phyloP scores from a whole-genome alignment of 23 tunicate genomes.

The Oikopleura albicans region DNA sequence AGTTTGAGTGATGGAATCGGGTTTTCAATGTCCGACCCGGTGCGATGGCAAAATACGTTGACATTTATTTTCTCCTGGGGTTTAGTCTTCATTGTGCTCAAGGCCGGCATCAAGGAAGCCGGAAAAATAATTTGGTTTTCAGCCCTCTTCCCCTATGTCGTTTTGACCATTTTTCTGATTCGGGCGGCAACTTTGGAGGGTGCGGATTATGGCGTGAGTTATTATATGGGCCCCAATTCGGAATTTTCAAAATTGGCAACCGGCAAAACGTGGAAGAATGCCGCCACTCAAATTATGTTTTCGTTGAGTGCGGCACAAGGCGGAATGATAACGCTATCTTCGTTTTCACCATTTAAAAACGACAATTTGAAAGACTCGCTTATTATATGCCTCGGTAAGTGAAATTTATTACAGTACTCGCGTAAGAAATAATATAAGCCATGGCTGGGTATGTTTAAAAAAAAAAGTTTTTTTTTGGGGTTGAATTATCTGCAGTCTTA shows the following conservation, averaged over 20 bases:
- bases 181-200: constrained; percentile 34
- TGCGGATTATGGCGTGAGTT: constrained; percentile 25
- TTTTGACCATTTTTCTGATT: constrained; percentile 24
- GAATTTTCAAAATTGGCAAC: background rate
- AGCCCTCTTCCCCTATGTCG: constrained; percentile 37
- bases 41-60: constrained; percentile 3
- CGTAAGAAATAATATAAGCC: too few relatives aligned
- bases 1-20: background rate
- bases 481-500: too few relatives aligned
- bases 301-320: constrained; percentile 2
- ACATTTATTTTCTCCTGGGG: background rate
- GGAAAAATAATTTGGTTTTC: constrained; percentile 34
- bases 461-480: too few relatives aligned
- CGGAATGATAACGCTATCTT: constrained; percentile 2
- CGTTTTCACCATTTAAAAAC: background rate
- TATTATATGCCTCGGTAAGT: background rate
- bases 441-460: too few relatives aligned
- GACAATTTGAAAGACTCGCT: background rate
- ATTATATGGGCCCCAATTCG: constrained; percentile 26
- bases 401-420: too few relatives aligned
- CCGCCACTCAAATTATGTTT: constrained; percentile 12
- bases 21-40: background rate
- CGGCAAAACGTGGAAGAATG: constrained; percentile 2
- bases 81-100: background rate
- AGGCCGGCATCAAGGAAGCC: background rate